Percentiles rank a stretch among this genome's conserved stretches.
phyloP scores from a whole-genome alignment of 2,888 invertebrate genomes.

The Nomada ruficornis region DNA sequence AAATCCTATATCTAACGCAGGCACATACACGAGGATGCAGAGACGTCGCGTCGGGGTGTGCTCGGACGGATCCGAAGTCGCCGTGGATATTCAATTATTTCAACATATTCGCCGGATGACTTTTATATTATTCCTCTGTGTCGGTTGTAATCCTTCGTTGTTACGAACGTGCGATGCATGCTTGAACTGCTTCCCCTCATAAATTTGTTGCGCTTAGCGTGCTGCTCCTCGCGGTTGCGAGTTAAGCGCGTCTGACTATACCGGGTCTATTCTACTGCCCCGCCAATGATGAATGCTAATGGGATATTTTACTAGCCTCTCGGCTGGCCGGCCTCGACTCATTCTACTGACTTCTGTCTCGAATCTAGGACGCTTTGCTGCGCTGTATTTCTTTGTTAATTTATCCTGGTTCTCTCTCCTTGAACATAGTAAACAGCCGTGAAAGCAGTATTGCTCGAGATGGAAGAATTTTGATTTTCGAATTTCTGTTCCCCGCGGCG shows the following conservation, averaged over 20 bases:
- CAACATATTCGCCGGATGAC: no score
- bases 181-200: not conserved
- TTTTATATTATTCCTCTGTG: no score
- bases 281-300: conserved; percentile 12
- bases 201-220: not conserved
- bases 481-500: conserved; percentile 40
- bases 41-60: conserved; percentile 17
- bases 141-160: not conserved
- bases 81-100: conserved; percentile 20
- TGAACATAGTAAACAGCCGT: not conserved
- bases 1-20: conserved; percentile 77
- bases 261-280: conserved; percentile 15
- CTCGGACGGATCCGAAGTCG: conserved; percentile 58
- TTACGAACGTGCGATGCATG: not conserved
- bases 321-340: no score
- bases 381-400: not conserved
- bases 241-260: conserved; percentile 22
- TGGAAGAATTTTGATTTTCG: not conserved
- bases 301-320: not conserved
- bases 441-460: not conserved
- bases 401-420: not conserved
- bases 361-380: not conserved
- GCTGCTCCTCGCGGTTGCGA: not conserved
- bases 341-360: not conserved
- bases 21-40: conserved; percentile 72